Evolutionary conservation across 2,888 invertebrate species (phyloP), one percentile per base, ranked within the genome.

Genomic region (Leptinotarsa peninsularis): DNA sequence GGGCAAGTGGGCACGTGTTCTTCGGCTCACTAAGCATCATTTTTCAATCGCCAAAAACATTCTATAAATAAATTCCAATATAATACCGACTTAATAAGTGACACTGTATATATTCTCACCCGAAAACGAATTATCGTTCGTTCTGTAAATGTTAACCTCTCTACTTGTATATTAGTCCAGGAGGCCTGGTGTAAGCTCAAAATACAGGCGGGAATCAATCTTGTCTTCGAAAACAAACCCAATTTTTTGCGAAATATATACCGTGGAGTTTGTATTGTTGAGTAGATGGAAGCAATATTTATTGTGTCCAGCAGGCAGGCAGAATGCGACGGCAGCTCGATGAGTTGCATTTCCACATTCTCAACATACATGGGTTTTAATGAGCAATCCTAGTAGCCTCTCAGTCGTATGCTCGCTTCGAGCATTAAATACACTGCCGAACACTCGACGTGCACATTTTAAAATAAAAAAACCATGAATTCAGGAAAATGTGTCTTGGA

Each of bases 281-380:
- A 87, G 86, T 86, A 86, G 86, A 86, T 85, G 84, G 86, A 86
- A 85, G 85, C 86, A 86, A 87, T 87, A 87, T 87, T 87, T 87
- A 87, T 87, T 86, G 87, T 87, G 87, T 87, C 86, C 86, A 87
- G 86, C 86, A 86, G 87, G 86, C 84, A 82, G 83, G 81, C 86
- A 87, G 87, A 87, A 87, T 87, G 87, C 86, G 85, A 85, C 86
- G 84, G 85, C 85, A 85, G 84, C 81, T 84, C 83, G 84, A 85
- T 83, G 84, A 87, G 85, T 86, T 86, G 87, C 86, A 84, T 88
- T 87, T 87, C 88, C 87, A 88, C 88, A 88, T 88, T 87, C 87
- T 85, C 87, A 83, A 86, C 88, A 87, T 87, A 88, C 86, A 86
- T 87, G 87, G 84, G 85, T 87, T 88, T 88, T 88, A 88, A 88